phyloP scores from a whole-genome alignment of 2,113 vertebrate species.

The Embiotoca jacksoni region DNA sequence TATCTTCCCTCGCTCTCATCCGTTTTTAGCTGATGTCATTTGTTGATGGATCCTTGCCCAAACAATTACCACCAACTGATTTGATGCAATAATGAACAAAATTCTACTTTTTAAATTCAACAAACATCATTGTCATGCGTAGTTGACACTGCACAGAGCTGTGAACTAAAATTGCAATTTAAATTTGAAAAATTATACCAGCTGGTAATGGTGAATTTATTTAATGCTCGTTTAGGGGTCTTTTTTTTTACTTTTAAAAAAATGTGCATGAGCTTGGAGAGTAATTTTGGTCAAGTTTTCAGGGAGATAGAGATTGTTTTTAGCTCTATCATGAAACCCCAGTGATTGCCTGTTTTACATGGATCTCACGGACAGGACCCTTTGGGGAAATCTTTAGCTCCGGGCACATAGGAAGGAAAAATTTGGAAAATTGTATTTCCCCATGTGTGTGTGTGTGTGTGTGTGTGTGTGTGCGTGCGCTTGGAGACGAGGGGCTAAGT shows the following conservation, averaged over 20 bases:
- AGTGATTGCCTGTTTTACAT: conserved; percentile 42
- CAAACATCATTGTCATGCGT: no score
- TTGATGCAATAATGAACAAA: neutral
- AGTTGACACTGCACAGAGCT: no score
- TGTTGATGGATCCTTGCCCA: neutral
- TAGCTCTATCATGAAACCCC: conserved; percentile 30
- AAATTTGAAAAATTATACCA: neutral
- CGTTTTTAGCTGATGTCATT: neutral
- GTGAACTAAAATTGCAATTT: neutral
- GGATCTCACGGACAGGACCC: conserved; percentile 27
- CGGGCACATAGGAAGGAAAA: conserved; percentile 20
- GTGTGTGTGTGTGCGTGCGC: neutral
- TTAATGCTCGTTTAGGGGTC: neutral
- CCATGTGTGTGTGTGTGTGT: neutral
- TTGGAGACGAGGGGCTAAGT: conserved; percentile 43
- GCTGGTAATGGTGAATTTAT: neutral
- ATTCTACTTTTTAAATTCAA: no score
- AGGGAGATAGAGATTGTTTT: neutral
- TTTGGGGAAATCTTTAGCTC: conserved; percentile 42
- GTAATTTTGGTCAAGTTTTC: neutral
- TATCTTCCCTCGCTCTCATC: neutral
- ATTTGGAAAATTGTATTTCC: conserved; percentile 54
- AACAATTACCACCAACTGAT: neutral
- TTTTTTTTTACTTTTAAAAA: neutral
- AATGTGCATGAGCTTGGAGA: conserved; percentile 8